Evolutionary conservation across 2,113 vertebrate genomes (phyloP).

Genomic region (Varanus salvator): DNA sequence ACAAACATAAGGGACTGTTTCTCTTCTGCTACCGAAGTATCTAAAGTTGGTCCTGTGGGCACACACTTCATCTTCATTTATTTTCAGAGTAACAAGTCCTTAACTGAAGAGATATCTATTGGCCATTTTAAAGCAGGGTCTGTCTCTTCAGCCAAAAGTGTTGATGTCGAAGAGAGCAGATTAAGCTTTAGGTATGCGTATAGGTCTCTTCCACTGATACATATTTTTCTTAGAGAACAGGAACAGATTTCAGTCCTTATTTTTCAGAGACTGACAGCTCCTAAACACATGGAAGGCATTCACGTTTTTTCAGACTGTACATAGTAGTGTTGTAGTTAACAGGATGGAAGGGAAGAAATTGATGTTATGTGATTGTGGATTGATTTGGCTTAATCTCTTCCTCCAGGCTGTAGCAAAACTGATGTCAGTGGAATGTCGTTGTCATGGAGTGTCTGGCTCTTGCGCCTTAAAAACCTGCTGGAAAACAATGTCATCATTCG

Average conservation of each 20-base stretch:
- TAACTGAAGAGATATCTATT: not conserved
- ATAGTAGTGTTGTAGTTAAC: not conserved
- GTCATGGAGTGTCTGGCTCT: slow-evolving; percentile 96
- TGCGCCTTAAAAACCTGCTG: slow-evolving; percentile 98
- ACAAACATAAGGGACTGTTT: not conserved
- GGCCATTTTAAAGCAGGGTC: not conserved
- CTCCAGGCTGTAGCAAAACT: slow-evolving; percentile 89
- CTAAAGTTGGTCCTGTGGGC: not conserved
- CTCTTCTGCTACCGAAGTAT: not conserved
- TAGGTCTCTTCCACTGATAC: not conserved
- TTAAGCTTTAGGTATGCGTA: not conserved
- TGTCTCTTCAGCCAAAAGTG: not conserved
- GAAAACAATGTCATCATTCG: slow-evolving; percentile 92
- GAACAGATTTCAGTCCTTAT: not conserved
- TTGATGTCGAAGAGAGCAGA: not conserved
- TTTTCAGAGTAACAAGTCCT: not conserved
- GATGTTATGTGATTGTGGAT: not conserved
- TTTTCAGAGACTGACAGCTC: not conserved
- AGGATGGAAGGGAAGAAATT: not conserved
- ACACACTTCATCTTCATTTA: not conserved
- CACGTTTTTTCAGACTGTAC: not conserved
- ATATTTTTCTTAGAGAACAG: not conserved
- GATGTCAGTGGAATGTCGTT: slow-evolving; percentile 94
- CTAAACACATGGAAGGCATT: not conserved
- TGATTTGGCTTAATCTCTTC: slow-evolving; percentile 49